A percentile compares a stretch with the other conserved stretches of the same genome.
phyloP scores from a whole-genome alignment of 2,797 vertebrate species.

The Cetoscarus ocellatus region DNA sequence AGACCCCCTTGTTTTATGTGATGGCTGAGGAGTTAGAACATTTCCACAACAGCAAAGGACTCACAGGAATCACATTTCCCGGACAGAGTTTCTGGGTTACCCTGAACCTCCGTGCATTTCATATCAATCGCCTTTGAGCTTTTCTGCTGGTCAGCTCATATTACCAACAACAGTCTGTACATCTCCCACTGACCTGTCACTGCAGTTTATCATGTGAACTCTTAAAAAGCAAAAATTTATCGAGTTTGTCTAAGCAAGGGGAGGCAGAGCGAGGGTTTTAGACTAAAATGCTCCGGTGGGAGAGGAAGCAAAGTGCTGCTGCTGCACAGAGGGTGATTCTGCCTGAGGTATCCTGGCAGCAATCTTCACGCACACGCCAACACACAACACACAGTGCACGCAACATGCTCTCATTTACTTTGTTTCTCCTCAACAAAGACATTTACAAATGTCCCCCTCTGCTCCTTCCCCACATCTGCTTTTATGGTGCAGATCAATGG shows the following conservation, averaged over 20 bases:
- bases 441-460: conserved; percentile 49
- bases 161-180: conserved; percentile 37
- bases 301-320: conserved; percentile 47
- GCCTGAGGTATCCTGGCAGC: conserved; percentile 49
- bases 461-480: conserved; percentile 36
- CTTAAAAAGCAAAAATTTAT: conserved; percentile 64
- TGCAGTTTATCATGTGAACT: conserved; percentile 58
- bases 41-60: neutral
- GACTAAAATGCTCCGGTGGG: conserved; percentile 62
- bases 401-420: conserved; percentile 48
- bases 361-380: conserved; percentile 17
- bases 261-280: conserved; percentile 55
- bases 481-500: conserved; percentile 71
- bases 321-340: conserved; percentile 47
- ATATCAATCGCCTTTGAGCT: conserved; percentile 42
- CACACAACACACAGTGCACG: conserved; percentile 8
- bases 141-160: conserved; percentile 24
- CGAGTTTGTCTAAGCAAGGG: conserved; percentile 40
- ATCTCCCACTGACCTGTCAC: conserved; percentile 38
- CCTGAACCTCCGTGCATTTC: conserved; percentile 19
- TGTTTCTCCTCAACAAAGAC: conserved; percentile 56
- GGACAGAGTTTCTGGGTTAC: conserved; percentile 16
- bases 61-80: neutral
- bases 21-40: neutral
- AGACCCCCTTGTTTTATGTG: no score